Conservation (phyloP, 1,140 invertebrate species). For the Cydia splendana region DNA sequence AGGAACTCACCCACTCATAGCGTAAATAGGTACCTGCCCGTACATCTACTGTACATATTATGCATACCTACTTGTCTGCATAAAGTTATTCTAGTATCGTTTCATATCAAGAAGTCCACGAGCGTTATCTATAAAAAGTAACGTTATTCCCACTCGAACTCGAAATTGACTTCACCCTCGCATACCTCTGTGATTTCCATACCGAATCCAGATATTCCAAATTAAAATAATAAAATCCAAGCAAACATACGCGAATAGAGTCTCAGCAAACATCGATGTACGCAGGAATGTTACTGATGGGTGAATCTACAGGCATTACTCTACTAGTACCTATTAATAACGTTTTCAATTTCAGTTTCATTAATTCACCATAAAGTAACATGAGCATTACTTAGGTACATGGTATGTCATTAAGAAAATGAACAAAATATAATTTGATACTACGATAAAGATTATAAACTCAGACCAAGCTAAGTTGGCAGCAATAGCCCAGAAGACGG, state of each 20-base stretch:
- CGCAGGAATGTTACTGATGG: background rate
- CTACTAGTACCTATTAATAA: background rate
- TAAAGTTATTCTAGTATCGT: background rate
- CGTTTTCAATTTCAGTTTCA: no score
- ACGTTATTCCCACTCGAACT: background rate
- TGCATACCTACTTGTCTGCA: background rate
- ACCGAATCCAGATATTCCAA: background rate
- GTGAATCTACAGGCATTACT: conserved; percentile 6
- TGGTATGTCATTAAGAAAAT: no score
- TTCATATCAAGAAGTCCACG: background rate
- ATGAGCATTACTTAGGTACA: no score
- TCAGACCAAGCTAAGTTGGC: no score
- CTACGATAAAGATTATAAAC: no score
- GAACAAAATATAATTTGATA: no score
- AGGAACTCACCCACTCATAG: no score
- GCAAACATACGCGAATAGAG: conserved; percentile 9
- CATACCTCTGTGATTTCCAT: background rate
- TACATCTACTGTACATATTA: background rate
- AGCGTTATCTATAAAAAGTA: background rate
- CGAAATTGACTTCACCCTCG: background rate
- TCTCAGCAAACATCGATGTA: conserved; percentile 13
- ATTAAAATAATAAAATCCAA: conserved; percentile 27
- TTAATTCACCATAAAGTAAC: no score
- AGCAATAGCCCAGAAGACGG: no score
- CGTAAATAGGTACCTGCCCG: no score